phyloP scores from a whole-genome alignment of 2,797 vertebrate species.

The Hapalemur alaotrensis region DNA sequence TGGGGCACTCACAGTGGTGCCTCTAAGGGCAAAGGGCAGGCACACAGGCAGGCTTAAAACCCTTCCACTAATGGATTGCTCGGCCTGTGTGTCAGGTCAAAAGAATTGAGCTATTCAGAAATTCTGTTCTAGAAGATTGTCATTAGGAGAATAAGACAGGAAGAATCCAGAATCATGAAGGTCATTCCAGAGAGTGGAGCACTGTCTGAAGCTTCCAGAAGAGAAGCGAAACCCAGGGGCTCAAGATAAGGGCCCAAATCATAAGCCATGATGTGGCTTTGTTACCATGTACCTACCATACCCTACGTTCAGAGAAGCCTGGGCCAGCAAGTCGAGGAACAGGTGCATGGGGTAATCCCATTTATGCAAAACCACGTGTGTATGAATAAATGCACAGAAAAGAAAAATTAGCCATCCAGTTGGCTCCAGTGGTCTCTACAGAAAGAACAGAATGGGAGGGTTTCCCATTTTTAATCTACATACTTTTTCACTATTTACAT shows the following conservation, averaged over 20 bases:
- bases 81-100: not conserved
- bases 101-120: not conserved
- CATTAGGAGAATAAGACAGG: not conserved
- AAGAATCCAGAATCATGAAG: not conserved
- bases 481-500: slow-evolving; percentile 5
- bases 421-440: not conserved
- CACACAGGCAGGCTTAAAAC: not conserved
- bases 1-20: not conserved
- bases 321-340: not conserved
- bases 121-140: not conserved
- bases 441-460: not conserved
- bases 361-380: not conserved
- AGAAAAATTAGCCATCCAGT: not conserved
- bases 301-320: not conserved
- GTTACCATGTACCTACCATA: not conserved
- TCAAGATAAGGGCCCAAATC: not conserved
- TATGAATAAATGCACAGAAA: not conserved
- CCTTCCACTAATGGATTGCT: not conserved
- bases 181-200: not conserved
- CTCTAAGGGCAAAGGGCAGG: not conserved
- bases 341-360: not conserved
- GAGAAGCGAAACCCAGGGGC: not conserved
- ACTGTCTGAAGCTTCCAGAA: not conserved
- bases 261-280: not conserved
- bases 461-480: not conserved